These are phyloP conservation scores for Apamea crenata DNA, from an alignment of 2,888 invertebrate species.

Conservation along the genomic window DNA sequence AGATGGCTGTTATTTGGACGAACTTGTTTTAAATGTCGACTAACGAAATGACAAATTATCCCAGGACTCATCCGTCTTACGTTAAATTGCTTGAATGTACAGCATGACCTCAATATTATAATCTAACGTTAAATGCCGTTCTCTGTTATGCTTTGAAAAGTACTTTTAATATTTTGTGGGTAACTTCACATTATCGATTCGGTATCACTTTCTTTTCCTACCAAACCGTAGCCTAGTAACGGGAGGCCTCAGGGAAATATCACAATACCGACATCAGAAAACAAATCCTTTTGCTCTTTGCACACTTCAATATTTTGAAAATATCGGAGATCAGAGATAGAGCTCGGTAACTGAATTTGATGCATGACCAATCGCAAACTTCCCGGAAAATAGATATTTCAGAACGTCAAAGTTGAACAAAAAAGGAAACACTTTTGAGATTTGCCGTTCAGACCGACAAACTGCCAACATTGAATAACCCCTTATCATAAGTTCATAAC, in stretches of 20 bases:
- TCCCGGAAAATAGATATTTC: conserved; percentile 52
- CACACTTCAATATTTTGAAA: conserved; percentile 24
- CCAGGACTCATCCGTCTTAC: background rate
- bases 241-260: conserved; percentile 25
- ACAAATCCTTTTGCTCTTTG: conserved; percentile 28
- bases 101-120: too few relatives aligned
- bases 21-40: background rate
- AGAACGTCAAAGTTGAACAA: conserved; percentile 34
- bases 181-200: background rate
- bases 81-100: background rate
- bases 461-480: background rate
- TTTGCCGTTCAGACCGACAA: conserved; percentile 2
- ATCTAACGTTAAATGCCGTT: too few relatives aligned
- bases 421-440: conserved; percentile 7
- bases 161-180: background rate
- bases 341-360: conserved; percentile 54
- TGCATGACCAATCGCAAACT: conserved; percentile 60
- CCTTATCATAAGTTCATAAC: background rate
- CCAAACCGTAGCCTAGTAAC: conserved; percentile 29
- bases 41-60: background rate
- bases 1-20: background rate
- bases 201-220: conserved; percentile 16
- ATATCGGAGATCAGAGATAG: conserved; percentile 32
- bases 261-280: conserved; percentile 4
- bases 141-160: background rate